phyloP scores from a whole-genome alignment of 2,888 invertebrate genomes.

The Nomada hirtipes region DNA sequence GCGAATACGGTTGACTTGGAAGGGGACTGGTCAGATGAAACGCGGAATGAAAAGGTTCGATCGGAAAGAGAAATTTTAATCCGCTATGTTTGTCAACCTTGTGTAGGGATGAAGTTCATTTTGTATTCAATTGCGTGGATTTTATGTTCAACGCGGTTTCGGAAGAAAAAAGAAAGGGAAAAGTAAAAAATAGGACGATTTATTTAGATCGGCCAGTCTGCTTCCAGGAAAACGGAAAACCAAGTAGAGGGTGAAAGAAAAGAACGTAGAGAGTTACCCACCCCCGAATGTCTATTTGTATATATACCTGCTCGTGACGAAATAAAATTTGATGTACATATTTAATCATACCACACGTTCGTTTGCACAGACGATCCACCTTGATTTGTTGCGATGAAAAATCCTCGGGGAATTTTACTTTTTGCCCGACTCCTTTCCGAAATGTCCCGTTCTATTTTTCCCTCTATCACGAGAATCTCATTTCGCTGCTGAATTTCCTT shows the following conservation, averaged over 20 bases:
- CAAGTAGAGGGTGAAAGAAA: constrained; percentile 61
- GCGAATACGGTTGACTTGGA: constrained; percentile 49
- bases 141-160: not conserved
- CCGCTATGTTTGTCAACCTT: not conserved
- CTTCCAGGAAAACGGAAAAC: constrained; percentile 57
- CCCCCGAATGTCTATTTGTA: constrained; percentile 81
- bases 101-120: not conserved
- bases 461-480: not conserved
- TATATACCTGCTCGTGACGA: constrained; percentile 82
- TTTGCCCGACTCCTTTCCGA: too few species aligned
- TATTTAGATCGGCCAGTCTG: constrained; percentile 20
- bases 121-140: not conserved
- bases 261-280: constrained; percentile 68
- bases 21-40: constrained; percentile 30
- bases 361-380: constrained; percentile 42
- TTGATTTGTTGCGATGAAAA: not conserved
- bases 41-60: not conserved
- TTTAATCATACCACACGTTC: constrained; percentile 73
- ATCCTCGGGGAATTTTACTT: too few species aligned
- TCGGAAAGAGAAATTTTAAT: not conserved
- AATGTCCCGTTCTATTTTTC: not conserved
- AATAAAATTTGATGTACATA: constrained; percentile 84
- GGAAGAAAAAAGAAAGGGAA: too few species aligned
- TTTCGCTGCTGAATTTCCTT: too few species aligned
- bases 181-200: too few species aligned